Evolutionary conservation across 2,797 vertebrate genomes (phyloP), one percentile per base, ranked within the genome.

Genomic region (Siniperca obscura): DNA sequence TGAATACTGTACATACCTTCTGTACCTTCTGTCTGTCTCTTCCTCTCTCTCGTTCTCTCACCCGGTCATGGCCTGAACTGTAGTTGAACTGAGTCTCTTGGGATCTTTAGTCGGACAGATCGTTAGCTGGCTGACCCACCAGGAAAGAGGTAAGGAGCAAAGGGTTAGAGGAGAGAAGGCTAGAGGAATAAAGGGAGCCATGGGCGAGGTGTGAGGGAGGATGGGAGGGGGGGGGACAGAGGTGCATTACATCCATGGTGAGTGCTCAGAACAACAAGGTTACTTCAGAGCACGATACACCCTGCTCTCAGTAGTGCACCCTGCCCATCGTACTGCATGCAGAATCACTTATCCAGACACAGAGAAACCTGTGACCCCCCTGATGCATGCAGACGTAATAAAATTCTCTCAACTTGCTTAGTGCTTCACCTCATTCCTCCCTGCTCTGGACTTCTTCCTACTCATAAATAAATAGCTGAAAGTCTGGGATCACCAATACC

Each of bases 71-170:
- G 87, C 87, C 91, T 96, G 94, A 96, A 96, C 95, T 95, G 89
- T 84, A 73, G 91, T 86, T 96, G 95, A 96, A 95, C 95, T 66
- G 81, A 78, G 80, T 91, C 94, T 90, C 93, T 64, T 25, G 92
- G 93, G 94, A 93, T 84, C 84, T 82, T 74, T 70, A 82, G 89
- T 89, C 89, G 89, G 85, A 89, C 87, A 86, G 94, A 95, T 95
- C 92, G 89, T 95, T 96, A 95, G 90, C 90, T 92, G 87, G 88
- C 93, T 93, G 95, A 94, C 92, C 95, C 92, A 81, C 87, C 91
- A 89, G 80, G 85, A 91, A 91, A 86, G 84, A 91, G 79, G 81
- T 85, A 89, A 89, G 73, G 83, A 89, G 76, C 19, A 22, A 70
- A 80, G 91, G 90, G 89, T 91, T 87, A 82, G 84, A 82, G 69